Evolutionary conservation across 1,140 invertebrate genomes (phyloP).

Genomic region (Lutraria rhynchaena): DNA sequence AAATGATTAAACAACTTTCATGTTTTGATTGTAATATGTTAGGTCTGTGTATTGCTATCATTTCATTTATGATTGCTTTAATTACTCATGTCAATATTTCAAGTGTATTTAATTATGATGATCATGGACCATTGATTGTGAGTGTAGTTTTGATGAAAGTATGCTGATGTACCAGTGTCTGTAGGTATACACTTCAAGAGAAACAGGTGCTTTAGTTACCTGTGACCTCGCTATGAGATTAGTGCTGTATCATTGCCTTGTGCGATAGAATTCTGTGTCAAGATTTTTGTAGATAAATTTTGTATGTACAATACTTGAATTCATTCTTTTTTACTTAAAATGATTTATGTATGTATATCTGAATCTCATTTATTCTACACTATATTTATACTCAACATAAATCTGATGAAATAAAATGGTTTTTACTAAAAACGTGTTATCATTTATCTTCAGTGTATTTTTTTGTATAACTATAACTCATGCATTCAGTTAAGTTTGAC

Average conservation of each 20-base stretch:
- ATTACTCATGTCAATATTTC: no score
- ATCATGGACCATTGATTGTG: no score
- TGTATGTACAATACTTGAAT: conserved; percentile 1
- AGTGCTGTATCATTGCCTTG: background rate
- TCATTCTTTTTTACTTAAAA: background rate
- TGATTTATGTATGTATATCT: conserved; percentile 13
- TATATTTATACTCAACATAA: conserved; percentile 32
- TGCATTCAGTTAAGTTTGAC: no score
- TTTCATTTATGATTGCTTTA: no score
- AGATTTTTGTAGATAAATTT: conserved; percentile 4
- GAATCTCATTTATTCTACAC: conserved; percentile 16
- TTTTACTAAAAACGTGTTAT: conserved; percentile 7
- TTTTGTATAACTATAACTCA: no score
- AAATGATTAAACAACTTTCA: no score
- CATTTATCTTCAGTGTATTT: background rate
- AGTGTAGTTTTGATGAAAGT: no score
- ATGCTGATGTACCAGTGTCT: background rate
- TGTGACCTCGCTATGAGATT: background rate
- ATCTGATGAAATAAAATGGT: background rate
- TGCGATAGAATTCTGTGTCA: background rate
- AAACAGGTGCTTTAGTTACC: background rate
- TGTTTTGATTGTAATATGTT: no score
- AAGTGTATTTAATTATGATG: no score
- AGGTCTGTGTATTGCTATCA: no score
- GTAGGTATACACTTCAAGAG: background rate